phyloP scores from a whole-genome alignment of 2,888 invertebrate species.

The Cerastoderma edule region DNA sequence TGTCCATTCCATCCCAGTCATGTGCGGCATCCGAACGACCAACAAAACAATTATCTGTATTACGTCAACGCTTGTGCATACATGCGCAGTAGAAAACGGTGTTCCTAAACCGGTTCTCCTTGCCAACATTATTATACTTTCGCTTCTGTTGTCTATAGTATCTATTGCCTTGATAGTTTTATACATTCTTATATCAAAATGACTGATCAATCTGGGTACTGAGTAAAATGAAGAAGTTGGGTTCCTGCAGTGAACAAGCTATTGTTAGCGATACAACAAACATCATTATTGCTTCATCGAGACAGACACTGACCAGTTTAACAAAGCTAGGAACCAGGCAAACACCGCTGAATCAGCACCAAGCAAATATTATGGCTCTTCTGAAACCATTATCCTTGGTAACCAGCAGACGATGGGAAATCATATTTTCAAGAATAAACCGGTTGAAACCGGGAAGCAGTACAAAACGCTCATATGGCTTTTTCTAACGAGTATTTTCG shows the following conservation, averaged over 20 bases:
- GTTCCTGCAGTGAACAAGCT: too few relatives aligned
- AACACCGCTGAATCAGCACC: too few relatives aligned
- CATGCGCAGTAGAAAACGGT: constrained; percentile 37
- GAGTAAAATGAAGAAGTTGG: too few relatives aligned
- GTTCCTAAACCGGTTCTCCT: neutral
- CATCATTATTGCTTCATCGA: too few relatives aligned
- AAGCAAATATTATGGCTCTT: too few relatives aligned
- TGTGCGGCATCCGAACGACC: constrained; percentile 34
- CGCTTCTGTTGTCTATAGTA: constrained; percentile 1
- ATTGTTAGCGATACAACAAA: too few relatives aligned
- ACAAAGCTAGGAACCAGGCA: too few relatives aligned
- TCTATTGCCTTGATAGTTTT: constrained; percentile 3
- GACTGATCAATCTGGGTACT: neutral
- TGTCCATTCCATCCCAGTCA: constrained; percentile 38
- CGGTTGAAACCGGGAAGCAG: neutral
- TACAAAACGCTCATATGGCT: constrained; percentile 20
- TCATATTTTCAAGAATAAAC: neutral
- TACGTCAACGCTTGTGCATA: constrained; percentile 32
- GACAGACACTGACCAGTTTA: too few relatives aligned
- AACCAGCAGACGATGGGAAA: too few relatives aligned
- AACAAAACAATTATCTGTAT: constrained; percentile 27
- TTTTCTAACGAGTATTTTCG: neutral
- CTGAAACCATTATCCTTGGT: too few relatives aligned
- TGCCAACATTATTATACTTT: neutral
- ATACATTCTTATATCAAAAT: constrained; percentile 9